Conservation (phyloP, 2,888 invertebrate species). For the Dyspetes luteomarginatus region DNA sequence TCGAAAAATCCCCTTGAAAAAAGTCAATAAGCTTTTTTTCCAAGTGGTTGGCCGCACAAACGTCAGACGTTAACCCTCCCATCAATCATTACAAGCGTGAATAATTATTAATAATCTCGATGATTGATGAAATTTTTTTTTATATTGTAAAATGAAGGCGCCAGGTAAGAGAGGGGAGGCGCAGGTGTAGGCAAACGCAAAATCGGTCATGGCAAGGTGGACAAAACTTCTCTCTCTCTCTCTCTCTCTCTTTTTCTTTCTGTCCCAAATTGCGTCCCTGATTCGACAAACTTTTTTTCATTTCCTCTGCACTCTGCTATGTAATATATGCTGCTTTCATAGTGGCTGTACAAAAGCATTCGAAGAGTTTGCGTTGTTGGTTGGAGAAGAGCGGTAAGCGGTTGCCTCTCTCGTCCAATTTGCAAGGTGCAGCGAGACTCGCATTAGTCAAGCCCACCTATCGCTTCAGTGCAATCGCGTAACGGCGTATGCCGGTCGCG, state of each 20-base stretch:
- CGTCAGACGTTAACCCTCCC: background rate
- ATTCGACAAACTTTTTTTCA: slow-evolving; percentile 14
- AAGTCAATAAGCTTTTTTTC: too few relatives aligned
- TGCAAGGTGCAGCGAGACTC: slow-evolving; percentile 82
- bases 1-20: too few relatives aligned
- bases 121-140: slow-evolving; percentile 6
- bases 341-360: slow-evolving; percentile 31
- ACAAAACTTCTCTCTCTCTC: slow-evolving; percentile 63
- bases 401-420: slow-evolving; percentile 75
- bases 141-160: background rate
- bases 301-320: slow-evolving; percentile 5
- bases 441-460: slow-evolving; percentile 82
- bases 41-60: too few relatives aligned
- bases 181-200: slow-evolving; percentile 31
- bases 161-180: background rate
- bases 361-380: slow-evolving; percentile 36
- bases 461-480: slow-evolving; percentile 81
- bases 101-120: slow-evolving; percentile 4
- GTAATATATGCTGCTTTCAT: background rate
- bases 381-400: slow-evolving; percentile 20
- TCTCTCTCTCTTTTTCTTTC: slow-evolving; percentile 38
- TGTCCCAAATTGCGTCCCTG: slow-evolving; percentile 46
- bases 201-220: slow-evolving; percentile 69
- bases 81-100: slow-evolving; percentile 3
- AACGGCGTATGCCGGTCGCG: slow-evolving; percentile 78